Evolutionary conservation across 2,797 vertebrate species (phyloP).

Genomic region (Pelochelys cantorii): DNA sequence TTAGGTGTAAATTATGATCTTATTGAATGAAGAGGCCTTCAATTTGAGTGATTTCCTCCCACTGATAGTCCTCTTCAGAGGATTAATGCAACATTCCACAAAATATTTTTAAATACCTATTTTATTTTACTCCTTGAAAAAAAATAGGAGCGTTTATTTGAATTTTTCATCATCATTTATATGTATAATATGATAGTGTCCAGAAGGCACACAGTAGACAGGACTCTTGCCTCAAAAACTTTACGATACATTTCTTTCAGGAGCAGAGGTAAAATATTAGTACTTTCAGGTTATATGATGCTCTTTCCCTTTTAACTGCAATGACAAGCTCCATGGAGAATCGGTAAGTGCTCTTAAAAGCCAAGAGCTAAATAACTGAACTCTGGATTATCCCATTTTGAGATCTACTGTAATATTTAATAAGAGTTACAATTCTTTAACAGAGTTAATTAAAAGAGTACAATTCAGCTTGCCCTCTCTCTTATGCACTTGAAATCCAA

Average conservation of each 20-base stretch:
- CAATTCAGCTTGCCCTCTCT: background rate
- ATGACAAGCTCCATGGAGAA: background rate
- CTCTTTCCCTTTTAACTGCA: background rate
- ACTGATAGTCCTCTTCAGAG: background rate
- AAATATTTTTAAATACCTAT: background rate
- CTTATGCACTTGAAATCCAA: background rate
- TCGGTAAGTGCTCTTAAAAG: background rate
- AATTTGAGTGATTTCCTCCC: background rate
- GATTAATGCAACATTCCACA: background rate
- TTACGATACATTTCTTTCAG: background rate
- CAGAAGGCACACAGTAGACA: background rate
- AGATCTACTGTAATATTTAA: background rate
- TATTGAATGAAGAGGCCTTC: background rate
- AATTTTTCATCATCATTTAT: background rate
- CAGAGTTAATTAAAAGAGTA: background rate
- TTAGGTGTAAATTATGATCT: background rate
- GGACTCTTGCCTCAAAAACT: background rate
- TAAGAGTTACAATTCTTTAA: background rate
- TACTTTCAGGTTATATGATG: background rate
- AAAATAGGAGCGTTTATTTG: background rate
- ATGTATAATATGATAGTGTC: background rate
- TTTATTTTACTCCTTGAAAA: background rate
- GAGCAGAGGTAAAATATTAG: slow-evolving; percentile 1
- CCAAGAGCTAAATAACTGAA: background rate
- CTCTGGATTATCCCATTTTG: background rate